Evolutionary conservation across 35 echinoderm and acorn worm genomes (phyloP).

Genomic region (Holothuria glaberrima): DNA sequence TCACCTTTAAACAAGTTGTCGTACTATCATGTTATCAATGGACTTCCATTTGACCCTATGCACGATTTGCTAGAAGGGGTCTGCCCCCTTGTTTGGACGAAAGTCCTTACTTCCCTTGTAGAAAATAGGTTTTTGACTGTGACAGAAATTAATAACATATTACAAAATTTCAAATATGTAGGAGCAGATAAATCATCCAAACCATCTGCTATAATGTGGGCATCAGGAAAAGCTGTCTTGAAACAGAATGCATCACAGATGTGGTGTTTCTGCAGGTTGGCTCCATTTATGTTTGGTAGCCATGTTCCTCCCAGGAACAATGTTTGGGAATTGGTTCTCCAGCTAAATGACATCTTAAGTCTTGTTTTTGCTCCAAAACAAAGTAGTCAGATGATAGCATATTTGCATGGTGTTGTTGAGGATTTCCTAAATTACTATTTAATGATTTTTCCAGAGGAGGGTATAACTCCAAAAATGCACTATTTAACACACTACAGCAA

Average conservation of each 20-base stretch:
- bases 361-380: constrained; percentile 39
- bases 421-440: constrained; percentile 2
- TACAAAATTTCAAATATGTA: constrained; percentile 17
- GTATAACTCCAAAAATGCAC: constrained; percentile 15
- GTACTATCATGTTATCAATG: constrained; percentile 10
- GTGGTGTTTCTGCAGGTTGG: constrained; percentile 16
- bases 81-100: constrained; percentile 17
- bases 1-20: neutral
- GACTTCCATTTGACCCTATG: constrained; percentile 8
- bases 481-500: constrained; percentile 20
- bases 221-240: neutral
- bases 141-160: neutral
- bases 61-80: constrained; percentile 34
- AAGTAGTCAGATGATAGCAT: neutral
- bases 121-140: constrained; percentile 1
- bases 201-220: neutral
- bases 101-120: constrained; percentile 17
- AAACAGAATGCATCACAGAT: constrained; percentile 32
- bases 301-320: neutral
- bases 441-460: neutral
- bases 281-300: neutral
- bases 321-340: neutral
- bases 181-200: constrained; percentile 13
- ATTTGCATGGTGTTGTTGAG: neutral
- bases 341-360: neutral